Conservation (phyloP, 2,113 vertebrate species). For the Chascanopsetta lugubris region DNA sequence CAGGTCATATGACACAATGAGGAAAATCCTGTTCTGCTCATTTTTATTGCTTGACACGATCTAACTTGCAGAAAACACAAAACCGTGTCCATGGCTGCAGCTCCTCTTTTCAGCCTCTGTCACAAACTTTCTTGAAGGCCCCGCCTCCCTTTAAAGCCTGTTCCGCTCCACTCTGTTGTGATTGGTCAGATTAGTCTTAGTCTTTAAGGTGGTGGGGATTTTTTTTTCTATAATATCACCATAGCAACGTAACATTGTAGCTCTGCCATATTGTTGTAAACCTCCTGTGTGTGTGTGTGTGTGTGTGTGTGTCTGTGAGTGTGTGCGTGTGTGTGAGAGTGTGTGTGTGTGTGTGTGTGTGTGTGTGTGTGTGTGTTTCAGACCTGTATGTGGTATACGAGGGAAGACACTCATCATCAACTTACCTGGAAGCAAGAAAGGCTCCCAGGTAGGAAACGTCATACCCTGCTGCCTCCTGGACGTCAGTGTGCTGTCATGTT, state of each 20-base stretch:
- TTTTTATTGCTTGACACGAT: no score
- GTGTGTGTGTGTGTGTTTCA: constrained; percentile 69
- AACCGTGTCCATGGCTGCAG: no score
- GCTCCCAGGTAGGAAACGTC: constrained; percentile 92
- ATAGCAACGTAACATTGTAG: neutral
- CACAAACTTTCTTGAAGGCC: no score
- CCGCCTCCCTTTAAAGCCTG: no score
- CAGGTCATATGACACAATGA: constrained; percentile 79
- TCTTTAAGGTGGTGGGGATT: no score
- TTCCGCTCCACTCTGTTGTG: no score
- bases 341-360: constrained; percentile 40
- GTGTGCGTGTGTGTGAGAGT: no score
- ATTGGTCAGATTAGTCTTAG: no score
- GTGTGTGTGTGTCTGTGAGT: constrained; percentile 49
- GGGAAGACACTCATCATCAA: constrained; percentile 99
- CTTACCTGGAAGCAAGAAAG: constrained; percentile 99
- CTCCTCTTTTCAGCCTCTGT: no score
- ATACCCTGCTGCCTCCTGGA: neutral
- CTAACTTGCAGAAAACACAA: no score
- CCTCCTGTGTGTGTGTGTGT: constrained; percentile 24
- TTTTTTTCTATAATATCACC: no score
- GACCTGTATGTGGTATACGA: constrained; percentile 98
- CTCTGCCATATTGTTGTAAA: neutral
- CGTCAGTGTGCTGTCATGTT: neutral
- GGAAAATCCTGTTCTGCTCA: no score